phyloP scores from a whole-genome alignment of 2,797 vertebrate genomes.

The Eutrigla gurnardus region DNA sequence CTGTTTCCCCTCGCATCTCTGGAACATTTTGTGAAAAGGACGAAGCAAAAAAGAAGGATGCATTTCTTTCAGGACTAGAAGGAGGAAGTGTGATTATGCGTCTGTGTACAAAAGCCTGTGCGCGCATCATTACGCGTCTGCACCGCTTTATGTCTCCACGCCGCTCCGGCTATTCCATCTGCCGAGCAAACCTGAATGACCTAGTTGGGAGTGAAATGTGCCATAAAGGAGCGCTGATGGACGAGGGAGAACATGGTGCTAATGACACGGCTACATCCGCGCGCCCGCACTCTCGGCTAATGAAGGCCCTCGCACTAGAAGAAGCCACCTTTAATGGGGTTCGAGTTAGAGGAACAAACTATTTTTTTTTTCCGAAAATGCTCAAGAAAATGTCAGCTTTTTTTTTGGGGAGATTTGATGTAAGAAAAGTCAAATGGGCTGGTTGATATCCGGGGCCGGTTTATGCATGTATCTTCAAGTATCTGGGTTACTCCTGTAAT shows the following conservation, averaged over 20 bases:
- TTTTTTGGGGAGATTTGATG: conserved; percentile 34
- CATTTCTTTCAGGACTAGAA: conserved; percentile 4
- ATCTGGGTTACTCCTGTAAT: conserved; percentile 73
- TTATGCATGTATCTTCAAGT: conserved; percentile 43
- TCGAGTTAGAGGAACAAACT: background rate
- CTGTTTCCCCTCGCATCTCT: no score
- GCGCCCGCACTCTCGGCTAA: conserved; percentile 47
- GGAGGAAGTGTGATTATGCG: conserved; percentile 38
- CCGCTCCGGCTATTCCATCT: conserved; percentile 55
- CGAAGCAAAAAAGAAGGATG: background rate
- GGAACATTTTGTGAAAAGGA: background rate
- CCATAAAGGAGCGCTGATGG: conserved; percentile 67
- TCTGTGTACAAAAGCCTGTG: conserved; percentile 32
- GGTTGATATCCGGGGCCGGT: conserved; percentile 34
- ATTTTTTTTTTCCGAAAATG: conserved; percentile 22
- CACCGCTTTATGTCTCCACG: conserved; percentile 30
- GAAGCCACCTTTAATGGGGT: conserved; percentile 51
- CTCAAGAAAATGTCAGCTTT: conserved; percentile 64
- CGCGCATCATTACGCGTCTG: conserved; percentile 46
- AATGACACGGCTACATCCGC: conserved; percentile 62
- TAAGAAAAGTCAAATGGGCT: conserved; percentile 48
- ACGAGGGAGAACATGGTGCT: conserved; percentile 62
- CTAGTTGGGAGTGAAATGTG: conserved; percentile 72
- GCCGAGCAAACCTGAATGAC: conserved; percentile 62
- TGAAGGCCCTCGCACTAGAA: conserved; percentile 47